Evolutionary conservation across 2,797 vertebrate species (phyloP).

Genomic region (Trachops cirrhosus): DNA sequence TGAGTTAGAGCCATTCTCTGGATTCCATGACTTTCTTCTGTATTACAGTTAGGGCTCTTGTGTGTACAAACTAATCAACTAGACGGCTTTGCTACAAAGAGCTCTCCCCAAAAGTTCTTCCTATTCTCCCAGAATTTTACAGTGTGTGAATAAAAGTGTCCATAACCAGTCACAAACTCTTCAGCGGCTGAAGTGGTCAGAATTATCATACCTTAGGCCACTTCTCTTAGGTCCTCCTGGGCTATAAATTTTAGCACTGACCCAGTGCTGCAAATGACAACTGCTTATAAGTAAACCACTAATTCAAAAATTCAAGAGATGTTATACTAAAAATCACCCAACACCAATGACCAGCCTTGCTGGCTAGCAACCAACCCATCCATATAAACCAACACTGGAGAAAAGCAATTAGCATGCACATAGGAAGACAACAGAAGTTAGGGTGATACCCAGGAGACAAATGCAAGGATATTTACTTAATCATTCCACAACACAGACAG

Average conservation of each 20-base stretch:
- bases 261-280: neutral
- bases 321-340: neutral
- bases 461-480: neutral
- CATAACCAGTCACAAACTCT: neutral
- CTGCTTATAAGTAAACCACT: neutral
- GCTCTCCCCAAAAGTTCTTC: neutral
- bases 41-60: neutral
- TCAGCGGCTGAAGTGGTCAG: neutral
- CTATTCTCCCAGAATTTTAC: neutral
- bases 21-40: neutral
- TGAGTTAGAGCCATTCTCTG: neutral
- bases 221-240: neutral
- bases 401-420: neutral
- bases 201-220: neutral
- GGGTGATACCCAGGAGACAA: neutral
- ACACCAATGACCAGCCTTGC: neutral
- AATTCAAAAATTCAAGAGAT: conserved; percentile 27
- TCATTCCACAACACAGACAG: neutral
- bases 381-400: neutral
- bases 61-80: neutral
- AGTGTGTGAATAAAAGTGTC: neutral
- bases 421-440: neutral
- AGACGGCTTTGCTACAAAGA: neutral
- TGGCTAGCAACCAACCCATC: neutral
- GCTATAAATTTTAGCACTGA: neutral